Evolutionary conservation across 37 sponge, comb jelly and placozoan genomes (phyloP).

Genomic region (Spongia lamella): DNA sequence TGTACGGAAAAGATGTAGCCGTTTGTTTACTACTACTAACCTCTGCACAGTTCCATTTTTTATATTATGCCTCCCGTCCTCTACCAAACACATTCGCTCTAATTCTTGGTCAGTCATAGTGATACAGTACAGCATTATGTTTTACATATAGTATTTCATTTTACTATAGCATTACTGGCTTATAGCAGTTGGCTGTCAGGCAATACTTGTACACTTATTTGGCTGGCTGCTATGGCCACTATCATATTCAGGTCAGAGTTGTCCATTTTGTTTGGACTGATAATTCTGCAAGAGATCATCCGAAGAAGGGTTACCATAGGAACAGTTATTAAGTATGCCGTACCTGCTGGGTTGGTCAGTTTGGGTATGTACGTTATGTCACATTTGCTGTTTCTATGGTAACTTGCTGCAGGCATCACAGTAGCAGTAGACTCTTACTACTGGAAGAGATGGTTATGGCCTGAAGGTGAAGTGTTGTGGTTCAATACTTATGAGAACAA

Average conservation of each 20-base stretch:
- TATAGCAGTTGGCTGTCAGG: slow-evolving; percentile 67
- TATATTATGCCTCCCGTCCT: slow-evolving; percentile 94
- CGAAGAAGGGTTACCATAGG: slow-evolving; percentile 18
- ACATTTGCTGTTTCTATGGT: not conserved
- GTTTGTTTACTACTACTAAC: slow-evolving; percentile 63
- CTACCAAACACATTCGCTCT: slow-evolving; percentile 97
- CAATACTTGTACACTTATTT: slow-evolving; percentile 54
- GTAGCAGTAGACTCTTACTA: slow-evolving; percentile 84
- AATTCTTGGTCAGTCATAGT: slow-evolving; percentile 48
- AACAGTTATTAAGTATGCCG: slow-evolving; percentile 14
- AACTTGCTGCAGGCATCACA: slow-evolving; percentile 51
- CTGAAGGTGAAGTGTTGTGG: slow-evolving; percentile 97
- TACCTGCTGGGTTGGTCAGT: slow-evolving; percentile 59
- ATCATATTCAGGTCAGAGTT: slow-evolving; percentile 86
- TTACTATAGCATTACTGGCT: slow-evolving; percentile 52
- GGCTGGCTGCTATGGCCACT: slow-evolving; percentile 77
- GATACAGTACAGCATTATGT: not conserved
- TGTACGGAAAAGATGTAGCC: slow-evolving; percentile 54
- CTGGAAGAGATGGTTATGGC: slow-evolving; percentile 96
- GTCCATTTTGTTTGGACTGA: slow-evolving; percentile 65
- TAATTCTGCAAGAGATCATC: slow-evolving; percentile 68
- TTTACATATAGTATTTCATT: not conserved
- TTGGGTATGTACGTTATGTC: slow-evolving; percentile 31
- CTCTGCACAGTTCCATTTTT: slow-evolving; percentile 90
- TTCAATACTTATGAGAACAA: slow-evolving; percentile 94